Base-by-base conservation (phyloP, 2,888 invertebrate genomes). In the Sarcophaga variegata region DNA sequence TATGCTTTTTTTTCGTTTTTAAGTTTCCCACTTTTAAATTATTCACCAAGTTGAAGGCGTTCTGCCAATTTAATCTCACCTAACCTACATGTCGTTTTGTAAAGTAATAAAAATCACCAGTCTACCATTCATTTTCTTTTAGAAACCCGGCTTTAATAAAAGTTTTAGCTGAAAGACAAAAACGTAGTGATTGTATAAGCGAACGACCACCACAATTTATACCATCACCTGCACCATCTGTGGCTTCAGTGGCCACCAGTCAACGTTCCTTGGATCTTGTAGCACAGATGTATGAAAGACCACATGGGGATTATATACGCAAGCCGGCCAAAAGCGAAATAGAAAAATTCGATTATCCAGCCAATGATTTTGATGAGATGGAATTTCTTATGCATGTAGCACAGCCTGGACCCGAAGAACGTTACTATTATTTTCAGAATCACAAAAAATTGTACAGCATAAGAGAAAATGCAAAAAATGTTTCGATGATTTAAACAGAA, bases 361-460 rank as follows among this genome's bases (percentile, higher is more conserved):
- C 91, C 1, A 90, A 90, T 49, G 17, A 45, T 0, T 92, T 92
- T 77, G 78, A 81, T 14, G 27, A 90, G 64, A 78, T 90, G 3
- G 22, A 91, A 81, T 90, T 92, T 60, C 86, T 89, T 8, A 79
- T 88, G 3, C 90, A 91, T 81, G 87, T 92, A 14, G 45, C 81
- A 8, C 49, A 81, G 2, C 90, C 91, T 0, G 91, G 91, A 4
- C 89, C 91, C 0, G 20, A 20, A 0, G 89, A 91, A 80, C 90
- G 92, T 10, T 89, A 87, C 74, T 86, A 81, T 64, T 87, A 85
- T 63, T 85, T 88, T 59, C 83, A 86, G 63, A 27, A 6, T 12
- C 17, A 8, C 27, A 85, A 81, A 60, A 6, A 69, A n/a, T 82
- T 74, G n/a, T 82, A 70, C 69, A 14, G 12, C 22, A 12, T 85